Evolutionary conservation across 2,113 vertebrate species (phyloP).

Genomic region (Chroicocephalus ridibundus): DNA sequence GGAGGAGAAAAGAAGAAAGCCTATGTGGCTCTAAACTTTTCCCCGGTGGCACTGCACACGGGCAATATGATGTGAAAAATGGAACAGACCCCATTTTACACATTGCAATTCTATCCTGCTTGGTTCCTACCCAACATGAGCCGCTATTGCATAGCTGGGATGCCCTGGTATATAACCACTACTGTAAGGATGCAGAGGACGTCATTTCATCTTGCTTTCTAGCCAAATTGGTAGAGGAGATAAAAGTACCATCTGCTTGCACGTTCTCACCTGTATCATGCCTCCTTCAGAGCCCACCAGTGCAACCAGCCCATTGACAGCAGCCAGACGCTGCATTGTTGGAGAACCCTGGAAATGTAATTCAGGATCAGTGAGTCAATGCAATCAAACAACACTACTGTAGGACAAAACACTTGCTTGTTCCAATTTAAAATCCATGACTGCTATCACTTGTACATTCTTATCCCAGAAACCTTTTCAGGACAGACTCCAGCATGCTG

Average conservation of each 20-base stretch:
- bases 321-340: constrained; percentile 95
- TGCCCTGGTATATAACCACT: background rate
- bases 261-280: constrained; percentile 82
- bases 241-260: background rate
- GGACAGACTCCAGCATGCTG: background rate
- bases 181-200: background rate
- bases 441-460: background rate
- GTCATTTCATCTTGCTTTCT: background rate
- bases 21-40: background rate
- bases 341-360: constrained; percentile 81
- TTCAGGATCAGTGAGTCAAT: background rate
- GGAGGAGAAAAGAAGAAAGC: background rate
- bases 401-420: background rate
- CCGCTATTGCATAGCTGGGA: background rate
- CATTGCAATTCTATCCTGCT: background rate
- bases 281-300: constrained; percentile 88
- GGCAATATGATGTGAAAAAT: background rate
- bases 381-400: background rate
- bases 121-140: background rate
- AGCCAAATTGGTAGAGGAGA: background rate
- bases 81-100: background rate
- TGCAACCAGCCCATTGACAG: constrained; percentile 87
- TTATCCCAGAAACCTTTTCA: background rate
- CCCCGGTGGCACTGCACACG: background rate
- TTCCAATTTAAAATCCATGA: background rate